These are phyloP conservation scores for Erethizon dorsatum DNA, from an alignment of 2,797 vertebrate genomes.

Conservation along the genomic window DNA sequence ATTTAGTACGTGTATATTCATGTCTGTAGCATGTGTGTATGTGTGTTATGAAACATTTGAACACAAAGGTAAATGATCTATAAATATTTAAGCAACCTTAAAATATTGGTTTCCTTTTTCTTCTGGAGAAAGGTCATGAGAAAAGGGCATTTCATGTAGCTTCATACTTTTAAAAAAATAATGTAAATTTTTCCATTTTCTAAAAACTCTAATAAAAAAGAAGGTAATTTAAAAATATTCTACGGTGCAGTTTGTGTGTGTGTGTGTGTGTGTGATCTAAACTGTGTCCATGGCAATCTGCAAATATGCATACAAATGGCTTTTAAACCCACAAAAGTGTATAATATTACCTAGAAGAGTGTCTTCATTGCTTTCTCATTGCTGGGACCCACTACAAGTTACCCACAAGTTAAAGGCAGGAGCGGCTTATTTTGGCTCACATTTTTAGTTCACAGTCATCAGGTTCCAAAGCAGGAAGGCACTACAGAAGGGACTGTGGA, in stretches of 20 bases:
- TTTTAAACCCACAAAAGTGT: not conserved
- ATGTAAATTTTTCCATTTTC: not conserved
- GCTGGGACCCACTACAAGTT: not conserved
- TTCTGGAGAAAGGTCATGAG: not conserved
- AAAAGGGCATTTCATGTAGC: not conserved
- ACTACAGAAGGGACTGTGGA: not conserved
- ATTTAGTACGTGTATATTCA: not conserved
- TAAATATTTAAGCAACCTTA: conserved; percentile 3
- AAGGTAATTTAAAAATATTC: conserved; percentile 11
- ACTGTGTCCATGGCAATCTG: not conserved
- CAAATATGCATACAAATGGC: not conserved
- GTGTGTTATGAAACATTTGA: not conserved
- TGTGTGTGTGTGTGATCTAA: not conserved
- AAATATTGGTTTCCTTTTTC: not conserved
- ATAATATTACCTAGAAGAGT: not conserved
- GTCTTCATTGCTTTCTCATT: not conserved
- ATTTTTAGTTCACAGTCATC: not conserved
- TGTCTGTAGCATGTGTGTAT: not conserved
- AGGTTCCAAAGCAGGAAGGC: not conserved
- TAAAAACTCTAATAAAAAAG: not conserved
- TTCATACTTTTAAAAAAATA: not conserved
- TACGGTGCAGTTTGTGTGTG: not conserved
- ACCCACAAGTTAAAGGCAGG: not conserved
- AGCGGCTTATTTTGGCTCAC: not conserved
- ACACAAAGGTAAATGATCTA: not conserved